Percentiles rank a stretch among this genome's conserved stretches.
Evolutionary conservation across 2,113 vertebrate genomes (phyloP).

Genomic region (Elgaria multicarinata): DNA sequence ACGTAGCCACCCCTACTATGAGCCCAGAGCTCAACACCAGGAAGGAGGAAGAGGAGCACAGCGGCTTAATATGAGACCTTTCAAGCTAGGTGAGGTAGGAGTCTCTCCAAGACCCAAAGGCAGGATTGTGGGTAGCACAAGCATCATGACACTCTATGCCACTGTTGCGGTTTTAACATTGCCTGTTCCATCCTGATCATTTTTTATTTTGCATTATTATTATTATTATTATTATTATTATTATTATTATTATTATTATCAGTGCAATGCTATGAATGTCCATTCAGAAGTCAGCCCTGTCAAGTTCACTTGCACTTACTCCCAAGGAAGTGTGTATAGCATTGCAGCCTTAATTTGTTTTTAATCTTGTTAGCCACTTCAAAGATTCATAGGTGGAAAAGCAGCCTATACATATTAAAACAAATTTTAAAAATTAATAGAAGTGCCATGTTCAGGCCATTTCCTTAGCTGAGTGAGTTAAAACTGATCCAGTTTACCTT

Average conservation of each 20-base stretch:
- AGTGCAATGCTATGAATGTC: background rate
- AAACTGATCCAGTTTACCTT: background rate
- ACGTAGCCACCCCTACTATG: too few species aligned
- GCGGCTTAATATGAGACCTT: too few species aligned
- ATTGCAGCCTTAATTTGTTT: background rate
- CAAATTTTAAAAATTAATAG: background rate
- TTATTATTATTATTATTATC: background rate
- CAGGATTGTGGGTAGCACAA: background rate
- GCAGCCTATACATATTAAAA: background rate
- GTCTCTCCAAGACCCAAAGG: background rate
- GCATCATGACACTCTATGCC: background rate
- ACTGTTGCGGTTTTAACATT: background rate
- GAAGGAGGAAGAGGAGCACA: too few species aligned
- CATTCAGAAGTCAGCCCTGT: background rate
- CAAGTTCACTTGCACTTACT: background rate
- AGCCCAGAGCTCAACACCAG: too few species aligned
- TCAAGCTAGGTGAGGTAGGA: too few species aligned
- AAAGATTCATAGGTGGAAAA: background rate
- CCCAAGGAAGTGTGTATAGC: too few species aligned
- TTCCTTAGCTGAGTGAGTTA: background rate
- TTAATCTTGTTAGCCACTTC: background rate
- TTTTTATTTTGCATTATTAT: background rate
- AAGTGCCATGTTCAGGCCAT: background rate
- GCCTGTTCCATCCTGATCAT: background rate
- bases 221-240: background rate